Evolutionary conservation across 2,113 vertebrate species (phyloP), one percentile per base, ranked within the genome.

Genomic region (Lepisosteus oculatus): DNA sequence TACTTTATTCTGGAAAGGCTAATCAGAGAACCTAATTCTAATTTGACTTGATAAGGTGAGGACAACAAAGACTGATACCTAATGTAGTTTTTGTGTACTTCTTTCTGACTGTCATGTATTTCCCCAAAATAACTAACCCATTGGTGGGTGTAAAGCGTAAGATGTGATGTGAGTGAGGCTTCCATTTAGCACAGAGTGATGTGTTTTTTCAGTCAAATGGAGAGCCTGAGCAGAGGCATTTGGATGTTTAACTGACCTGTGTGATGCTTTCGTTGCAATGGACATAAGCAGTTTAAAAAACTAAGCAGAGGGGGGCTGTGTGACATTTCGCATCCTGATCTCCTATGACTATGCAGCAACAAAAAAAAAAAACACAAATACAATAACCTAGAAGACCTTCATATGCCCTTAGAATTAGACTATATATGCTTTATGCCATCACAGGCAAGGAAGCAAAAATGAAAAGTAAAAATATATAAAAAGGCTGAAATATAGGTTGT

Each of bases 21-120:
- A 55, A 61, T 4, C n/a, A 64, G 54, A 29, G 55, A 65, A 72
- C 81, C 76, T 80, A 80, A 75, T 67, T 79, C 75, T 86, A 84
- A 90, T 90, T 77, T 79, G 85, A 91, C 88, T 74, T 86, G 89
- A 91, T 91, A 90, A 80, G 85, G 84, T 89, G 84, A 81, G 86
- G 85, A 87, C 82, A 89, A 90, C 90, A 90, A 89, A 92, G 93
- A 90, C 89, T 83, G 94, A 94, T 94, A 91, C 86, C 95, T 96
- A 98, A 97, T 96, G 97, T 92, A 93, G 87, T 93, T 95, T 90
- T 90, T 95, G 93, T 95, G 93, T 95, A 91, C 93, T 91, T 90
- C 77, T 89, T 88, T 86, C 85, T 83, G 84, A 78, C 92, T 94
- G 94, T 94, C 93, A 93, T 82, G 86, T 89, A 84, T 88, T 87